A percentile compares a stretch with the other conserved stretches of the same genome.
phyloP scores from a whole-genome alignment of 2,797 vertebrate genomes.

The Sebastes kiyomatsui region DNA sequence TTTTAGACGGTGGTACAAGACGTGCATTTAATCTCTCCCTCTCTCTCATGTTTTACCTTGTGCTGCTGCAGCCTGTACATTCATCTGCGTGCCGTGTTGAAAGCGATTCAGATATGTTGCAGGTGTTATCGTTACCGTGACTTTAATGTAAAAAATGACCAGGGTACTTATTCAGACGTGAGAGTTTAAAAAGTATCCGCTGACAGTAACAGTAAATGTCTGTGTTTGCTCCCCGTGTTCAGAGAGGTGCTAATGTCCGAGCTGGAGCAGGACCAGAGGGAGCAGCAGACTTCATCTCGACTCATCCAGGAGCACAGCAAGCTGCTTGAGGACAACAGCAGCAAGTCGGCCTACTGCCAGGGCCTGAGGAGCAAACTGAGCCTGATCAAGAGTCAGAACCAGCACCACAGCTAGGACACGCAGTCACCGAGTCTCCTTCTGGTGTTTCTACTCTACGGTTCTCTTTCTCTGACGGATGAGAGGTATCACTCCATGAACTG shows the following conservation, averaged over 20 bases:
- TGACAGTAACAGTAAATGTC: not conserved
- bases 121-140: not conserved
- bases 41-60: too few relatives aligned
- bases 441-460: too few relatives aligned
- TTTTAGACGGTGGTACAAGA: too few relatives aligned
- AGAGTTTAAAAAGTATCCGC: not conserved
- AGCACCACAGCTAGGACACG: conserved; percentile 53
- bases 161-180: not conserved
- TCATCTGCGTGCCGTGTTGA: not conserved
- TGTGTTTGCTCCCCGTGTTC: not conserved
- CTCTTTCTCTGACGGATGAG: not conserved
- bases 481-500: conserved; percentile 4
- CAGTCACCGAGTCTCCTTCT: not conserved
- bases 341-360: conserved; percentile 90
- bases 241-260: conserved; percentile 93
- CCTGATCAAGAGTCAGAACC: conserved; percentile 92
- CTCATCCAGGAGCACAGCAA: conserved; percentile 96
- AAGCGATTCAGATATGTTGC: not conserved
- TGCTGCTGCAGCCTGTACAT: not conserved
- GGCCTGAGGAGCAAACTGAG: conserved; percentile 93
- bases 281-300: conserved; percentile 93
- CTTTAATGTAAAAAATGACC: not conserved
- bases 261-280: conserved; percentile 97
- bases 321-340: conserved; percentile 96
- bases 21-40: not conserved